Conservation (phyloP, 2,113 vertebrate species). For the Alethe castanea region DNA sequence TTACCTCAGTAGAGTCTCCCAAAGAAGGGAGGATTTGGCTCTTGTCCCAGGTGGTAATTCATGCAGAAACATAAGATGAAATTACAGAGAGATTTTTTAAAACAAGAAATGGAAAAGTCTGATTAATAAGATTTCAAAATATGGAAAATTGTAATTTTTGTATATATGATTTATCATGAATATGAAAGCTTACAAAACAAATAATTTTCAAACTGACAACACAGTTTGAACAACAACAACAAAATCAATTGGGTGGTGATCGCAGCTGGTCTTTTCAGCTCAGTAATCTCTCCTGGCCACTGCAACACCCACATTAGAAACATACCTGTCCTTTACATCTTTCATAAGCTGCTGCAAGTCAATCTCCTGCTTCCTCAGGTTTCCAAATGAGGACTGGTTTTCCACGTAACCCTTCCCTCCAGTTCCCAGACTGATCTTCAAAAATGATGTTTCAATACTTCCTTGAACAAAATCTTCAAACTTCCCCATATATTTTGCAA, state of each 20-base stretch:
- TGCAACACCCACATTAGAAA: background rate
- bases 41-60: background rate
- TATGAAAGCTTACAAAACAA: background rate
- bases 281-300: background rate
- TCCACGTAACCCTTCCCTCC: slow-evolving; percentile 74
- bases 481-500: slow-evolving; percentile 84
- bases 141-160: background rate
- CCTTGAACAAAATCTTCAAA: slow-evolving; percentile 75
- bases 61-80: background rate
- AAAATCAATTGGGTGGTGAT: background rate
- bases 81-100: background rate
- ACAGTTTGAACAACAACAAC: background rate
- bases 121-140: background rate
- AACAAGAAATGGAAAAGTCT: background rate
- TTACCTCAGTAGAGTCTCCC: background rate
- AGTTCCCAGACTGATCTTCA: slow-evolving; percentile 65
- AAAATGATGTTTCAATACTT: slow-evolving; percentile 63
- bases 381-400: slow-evolving; percentile 86
- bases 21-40: background rate
- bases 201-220: background rate
- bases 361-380: slow-evolving; percentile 87
- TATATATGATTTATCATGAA: background rate
- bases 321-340: slow-evolving; percentile 78
- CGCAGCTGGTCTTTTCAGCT: background rate
- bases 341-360: slow-evolving; percentile 84